A percentile compares a stretch with the other conserved stretches of the same genome.
phyloP scores from a whole-genome alignment of 2,888 invertebrate species.

The Brenthis daphne region DNA sequence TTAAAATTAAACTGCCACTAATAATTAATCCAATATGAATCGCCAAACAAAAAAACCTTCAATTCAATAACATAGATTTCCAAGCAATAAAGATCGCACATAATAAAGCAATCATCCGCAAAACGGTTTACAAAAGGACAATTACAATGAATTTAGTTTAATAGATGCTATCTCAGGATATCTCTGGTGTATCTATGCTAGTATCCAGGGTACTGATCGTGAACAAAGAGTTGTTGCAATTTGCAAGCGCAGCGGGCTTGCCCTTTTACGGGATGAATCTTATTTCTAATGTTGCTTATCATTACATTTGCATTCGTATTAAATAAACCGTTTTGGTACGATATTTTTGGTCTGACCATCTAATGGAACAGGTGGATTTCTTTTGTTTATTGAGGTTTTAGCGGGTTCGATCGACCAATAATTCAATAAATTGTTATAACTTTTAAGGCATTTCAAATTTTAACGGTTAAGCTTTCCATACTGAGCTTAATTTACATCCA shows the following conservation, averaged over 20 bases:
- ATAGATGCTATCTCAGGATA: slow-evolving; percentile 28
- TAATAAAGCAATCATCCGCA: slow-evolving; percentile 20
- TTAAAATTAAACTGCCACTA: no score
- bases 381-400: neutral
- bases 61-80: no score
- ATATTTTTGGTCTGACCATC: neutral
- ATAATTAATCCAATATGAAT: no score
- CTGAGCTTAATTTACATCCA: no score
- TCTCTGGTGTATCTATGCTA: slow-evolving; percentile 31
- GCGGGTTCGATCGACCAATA: no score
- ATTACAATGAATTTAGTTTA: slow-evolving; percentile 3
- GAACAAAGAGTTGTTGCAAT: slow-evolving; percentile 78
- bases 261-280: slow-evolving; percentile 57
- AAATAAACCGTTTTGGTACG: slow-evolving; percentile 4
- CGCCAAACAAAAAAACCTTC: no score
- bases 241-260: slow-evolving; percentile 70
- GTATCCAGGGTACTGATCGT: slow-evolving; percentile 47
- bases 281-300: slow-evolving; percentile 27
- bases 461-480: no score
- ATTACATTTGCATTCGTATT: slow-evolving; percentile 19
- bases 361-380: neutral
- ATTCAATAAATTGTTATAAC: no score
- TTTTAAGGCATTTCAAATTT: no score
- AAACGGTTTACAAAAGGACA: slow-evolving; percentile 3
- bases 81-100: neutral